Evolutionary conservation across 2,888 invertebrate species (phyloP).

Genomic region (Chrysolina americana): DNA sequence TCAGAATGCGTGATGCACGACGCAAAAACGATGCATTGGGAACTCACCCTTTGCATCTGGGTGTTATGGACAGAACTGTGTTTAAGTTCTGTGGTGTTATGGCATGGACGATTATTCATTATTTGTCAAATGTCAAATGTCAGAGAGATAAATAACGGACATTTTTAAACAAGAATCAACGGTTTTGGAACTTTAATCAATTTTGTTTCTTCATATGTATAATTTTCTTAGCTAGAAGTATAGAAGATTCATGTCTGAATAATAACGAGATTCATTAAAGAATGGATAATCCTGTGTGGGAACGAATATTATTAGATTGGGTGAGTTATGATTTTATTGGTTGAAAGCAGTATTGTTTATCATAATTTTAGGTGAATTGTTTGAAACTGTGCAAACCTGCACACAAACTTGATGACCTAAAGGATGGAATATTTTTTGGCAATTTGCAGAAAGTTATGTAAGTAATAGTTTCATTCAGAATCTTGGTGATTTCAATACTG

Average conservation of each 20-base stretch:
- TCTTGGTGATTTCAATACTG: background rate
- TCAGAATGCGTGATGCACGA: no score
- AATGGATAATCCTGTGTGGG: slow-evolving; percentile 40
- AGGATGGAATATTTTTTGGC: slow-evolving; percentile 62
- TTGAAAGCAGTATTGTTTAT: background rate
- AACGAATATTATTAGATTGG: slow-evolving; percentile 40
- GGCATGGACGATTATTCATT: no score
- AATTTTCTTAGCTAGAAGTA: no score
- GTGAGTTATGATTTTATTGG: slow-evolving; percentile 18
- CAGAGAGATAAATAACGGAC: background rate
- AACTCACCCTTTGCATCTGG: no score
- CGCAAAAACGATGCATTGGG: no score
- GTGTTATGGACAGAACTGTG: no score
- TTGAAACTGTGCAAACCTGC: slow-evolving; percentile 60
- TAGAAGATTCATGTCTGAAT: no score
- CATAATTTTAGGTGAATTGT: slow-evolving; percentile 64
- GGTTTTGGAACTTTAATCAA: background rate
- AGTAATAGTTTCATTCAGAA: slow-evolving; percentile 49
- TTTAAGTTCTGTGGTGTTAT: no score
- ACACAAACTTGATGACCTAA: slow-evolving; percentile 57
- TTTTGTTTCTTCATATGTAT: no score
- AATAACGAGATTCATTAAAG: background rate
- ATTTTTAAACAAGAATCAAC: background rate
- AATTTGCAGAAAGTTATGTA: slow-evolving; percentile 63
- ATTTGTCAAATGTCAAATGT: no score